Evolutionary conservation across 2,888 invertebrate species (phyloP).

Genomic region (Tolmerus cingulatus): DNA sequence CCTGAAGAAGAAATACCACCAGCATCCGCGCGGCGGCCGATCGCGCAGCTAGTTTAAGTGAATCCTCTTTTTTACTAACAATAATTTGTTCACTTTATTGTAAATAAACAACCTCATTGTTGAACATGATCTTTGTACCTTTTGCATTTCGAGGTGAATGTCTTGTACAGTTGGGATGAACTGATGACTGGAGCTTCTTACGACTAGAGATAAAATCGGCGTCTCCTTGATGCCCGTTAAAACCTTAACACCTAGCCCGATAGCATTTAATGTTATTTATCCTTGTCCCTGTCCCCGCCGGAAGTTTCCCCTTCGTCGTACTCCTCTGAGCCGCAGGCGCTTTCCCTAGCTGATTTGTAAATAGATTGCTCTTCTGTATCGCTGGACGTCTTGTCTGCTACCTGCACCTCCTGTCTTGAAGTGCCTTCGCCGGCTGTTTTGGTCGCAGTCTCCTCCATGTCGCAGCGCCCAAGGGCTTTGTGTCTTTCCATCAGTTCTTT

Average conservation of each 20-base stretch:
- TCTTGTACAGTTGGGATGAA: neutral
- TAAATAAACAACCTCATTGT: conserved; percentile 33
- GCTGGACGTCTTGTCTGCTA: neutral
- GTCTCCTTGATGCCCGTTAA: neutral
- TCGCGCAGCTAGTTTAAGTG: conserved; percentile 29
- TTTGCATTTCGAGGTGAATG: neutral
- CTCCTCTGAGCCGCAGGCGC: neutral
- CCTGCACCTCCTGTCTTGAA: conserved; percentile 32
- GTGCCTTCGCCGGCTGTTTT: neutral
- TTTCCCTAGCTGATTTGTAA: neutral
- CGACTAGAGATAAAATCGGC: neutral
- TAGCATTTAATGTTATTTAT: neutral
- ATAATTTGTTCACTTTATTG: conserved; percentile 25
- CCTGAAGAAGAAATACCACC: conserved; percentile 52
- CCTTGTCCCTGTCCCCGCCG: neutral
- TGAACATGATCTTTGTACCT: conserved; percentile 13
- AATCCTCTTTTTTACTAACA: neutral
- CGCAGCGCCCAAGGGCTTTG: neutral
- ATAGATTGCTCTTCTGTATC: neutral
- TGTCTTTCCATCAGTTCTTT: conserved; percentile 54
- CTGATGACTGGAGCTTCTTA: neutral
- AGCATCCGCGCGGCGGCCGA: conserved; percentile 37
- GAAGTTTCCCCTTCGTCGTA: neutral
- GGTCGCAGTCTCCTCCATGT: neutral
- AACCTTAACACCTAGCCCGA: neutral